phyloP scores from a whole-genome alignment of 2,113 vertebrate genomes.

The Rattus norvegicus region DNA sequence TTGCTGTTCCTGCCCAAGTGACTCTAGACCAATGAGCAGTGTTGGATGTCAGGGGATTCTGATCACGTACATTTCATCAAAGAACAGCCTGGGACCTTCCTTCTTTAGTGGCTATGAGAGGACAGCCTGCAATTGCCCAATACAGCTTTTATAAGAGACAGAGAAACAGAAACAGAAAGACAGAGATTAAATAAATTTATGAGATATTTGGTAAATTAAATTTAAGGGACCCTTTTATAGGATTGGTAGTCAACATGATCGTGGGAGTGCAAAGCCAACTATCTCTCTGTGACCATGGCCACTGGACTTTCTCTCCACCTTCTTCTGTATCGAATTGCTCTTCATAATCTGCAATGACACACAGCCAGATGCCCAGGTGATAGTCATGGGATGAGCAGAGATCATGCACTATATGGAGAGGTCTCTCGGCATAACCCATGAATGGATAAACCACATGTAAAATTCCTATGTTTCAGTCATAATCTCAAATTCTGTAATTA shows the following conservation, averaged over 20 bases:
- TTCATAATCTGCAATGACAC: neutral
- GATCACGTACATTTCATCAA: neutral
- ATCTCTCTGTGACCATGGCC: neutral
- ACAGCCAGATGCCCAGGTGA: neutral
- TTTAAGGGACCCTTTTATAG: neutral
- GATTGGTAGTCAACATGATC: no score
- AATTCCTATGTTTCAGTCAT: neutral
- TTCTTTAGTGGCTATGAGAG: neutral
- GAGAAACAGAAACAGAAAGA: neutral
- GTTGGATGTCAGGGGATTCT: neutral
- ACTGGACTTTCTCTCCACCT: neutral
- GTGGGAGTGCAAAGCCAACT: neutral
- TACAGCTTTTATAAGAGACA: neutral
- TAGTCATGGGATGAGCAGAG: neutral
- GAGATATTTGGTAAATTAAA: neutral
- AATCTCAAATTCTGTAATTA: neutral
- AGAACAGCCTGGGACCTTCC: neutral
- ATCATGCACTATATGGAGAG: neutral
- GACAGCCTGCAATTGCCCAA: no score
- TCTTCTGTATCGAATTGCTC: neutral
- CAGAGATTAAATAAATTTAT: neutral
- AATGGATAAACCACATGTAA: neutral
- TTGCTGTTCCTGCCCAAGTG: neutral
- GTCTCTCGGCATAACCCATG: no score
- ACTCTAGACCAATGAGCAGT: neutral